Conservation (phyloP, 2,797 vertebrate genomes). For the Enteromius anoplus region DNA sequence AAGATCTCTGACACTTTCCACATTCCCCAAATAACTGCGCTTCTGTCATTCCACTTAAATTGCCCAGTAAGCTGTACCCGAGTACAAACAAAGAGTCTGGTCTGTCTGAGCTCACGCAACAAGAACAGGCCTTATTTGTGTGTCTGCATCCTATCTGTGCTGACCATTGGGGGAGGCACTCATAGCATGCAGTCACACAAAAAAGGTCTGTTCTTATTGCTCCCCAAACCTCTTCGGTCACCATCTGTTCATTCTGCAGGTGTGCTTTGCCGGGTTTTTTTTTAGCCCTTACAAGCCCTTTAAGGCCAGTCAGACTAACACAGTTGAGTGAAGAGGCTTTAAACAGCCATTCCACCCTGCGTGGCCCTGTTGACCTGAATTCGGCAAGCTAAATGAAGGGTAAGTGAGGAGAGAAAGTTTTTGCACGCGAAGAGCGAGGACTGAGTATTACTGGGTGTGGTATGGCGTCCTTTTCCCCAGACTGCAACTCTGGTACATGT, state of each 20-base stretch:
- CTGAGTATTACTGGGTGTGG: conserved; percentile 51
- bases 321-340: conserved; percentile 57
- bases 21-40: conserved; percentile 78
- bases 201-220: conserved; percentile 32
- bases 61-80: conserved; percentile 67
- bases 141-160: conserved; percentile 64
- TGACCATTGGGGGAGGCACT: conserved; percentile 52
- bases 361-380: conserved; percentile 44
- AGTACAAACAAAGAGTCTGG: conserved; percentile 72
- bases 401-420: conserved; percentile 58
- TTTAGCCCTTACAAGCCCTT: conserved; percentile 37
- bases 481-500: conserved; percentile 58
- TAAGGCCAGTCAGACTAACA: conserved; percentile 49
- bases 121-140: conserved; percentile 64
- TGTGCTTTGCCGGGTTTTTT: conserved; percentile 34
- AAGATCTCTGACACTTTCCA: conserved; percentile 70
- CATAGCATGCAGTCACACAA: conserved; percentile 43
- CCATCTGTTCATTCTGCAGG: conserved; percentile 62
- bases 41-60: conserved; percentile 77
- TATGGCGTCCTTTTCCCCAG: conserved; percentile 56
- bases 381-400: conserved; percentile 44
- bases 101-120: conserved; percentile 61
- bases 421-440: conserved; percentile 22
- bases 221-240: conserved; percentile 56
- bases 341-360: conserved; percentile 30